Evolutionary conservation across 2,888 invertebrate genomes (phyloP).

Genomic region (Acrobasis suavella): DNA sequence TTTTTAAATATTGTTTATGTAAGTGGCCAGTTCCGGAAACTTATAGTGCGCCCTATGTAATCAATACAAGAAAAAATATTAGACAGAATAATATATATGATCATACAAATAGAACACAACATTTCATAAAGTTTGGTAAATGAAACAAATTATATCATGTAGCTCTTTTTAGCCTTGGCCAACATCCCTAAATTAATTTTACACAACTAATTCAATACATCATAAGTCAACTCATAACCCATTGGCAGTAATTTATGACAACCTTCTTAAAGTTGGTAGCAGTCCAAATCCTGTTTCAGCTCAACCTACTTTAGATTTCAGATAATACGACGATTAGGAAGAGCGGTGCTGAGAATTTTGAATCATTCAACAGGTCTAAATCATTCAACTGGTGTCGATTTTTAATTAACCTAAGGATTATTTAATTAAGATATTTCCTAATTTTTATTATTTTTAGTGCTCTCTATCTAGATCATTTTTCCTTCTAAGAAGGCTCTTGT

Average conservation of each 20-base stretch:
- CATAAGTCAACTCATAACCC: neutral
- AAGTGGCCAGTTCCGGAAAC: no score
- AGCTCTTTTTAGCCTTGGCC: neutral
- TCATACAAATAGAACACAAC: no score
- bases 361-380: neutral
- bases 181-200: neutral
- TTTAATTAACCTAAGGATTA: neutral
- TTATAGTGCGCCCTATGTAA: no score
- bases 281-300: constrained; percentile 2
- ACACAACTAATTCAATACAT: no score
- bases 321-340: neutral
- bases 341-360: neutral
- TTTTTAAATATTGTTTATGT: no score
- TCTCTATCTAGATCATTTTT: no score
- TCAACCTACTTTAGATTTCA: neutral
- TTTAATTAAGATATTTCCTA: no score
- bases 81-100: no score
- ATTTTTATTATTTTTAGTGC: no score
- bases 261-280: constrained; percentile 12
- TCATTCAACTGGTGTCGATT: neutral
- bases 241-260: neutral
- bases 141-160: constrained; percentile 4
- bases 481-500: no score
- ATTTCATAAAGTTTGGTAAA: no score
- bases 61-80: no score